Evolutionary conservation across 1,140 invertebrate species (phyloP), one percentile per base, ranked within the genome.

Genomic region (Armadillidium nasatum): DNA sequence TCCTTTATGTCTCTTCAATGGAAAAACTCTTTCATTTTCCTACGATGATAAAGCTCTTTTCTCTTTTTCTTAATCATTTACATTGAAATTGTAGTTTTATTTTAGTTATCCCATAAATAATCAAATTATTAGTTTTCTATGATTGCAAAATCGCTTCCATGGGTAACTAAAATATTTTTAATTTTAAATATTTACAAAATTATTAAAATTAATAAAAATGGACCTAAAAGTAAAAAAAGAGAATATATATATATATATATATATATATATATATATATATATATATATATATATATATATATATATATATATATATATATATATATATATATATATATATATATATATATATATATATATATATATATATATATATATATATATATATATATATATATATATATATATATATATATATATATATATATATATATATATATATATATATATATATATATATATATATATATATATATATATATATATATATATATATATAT

Each of bases 401-500:
- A 60, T 60, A 60, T 60, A 60, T 60, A 60, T 15, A 19, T 60
- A 15, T 60, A 33, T 33, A 33, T 33, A 33, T 33, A 33, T 33
- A 33, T 33, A 33, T 33, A 33, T 33, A 33, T 33, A 33, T 33
- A 33, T 33, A 33, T 33, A 33, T 33, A 33, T 33, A 33, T 60
- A 60, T 60, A 15, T 13, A 60, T 60, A 15, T 60, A 60, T 60
- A 19, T 15, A 60, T 60, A 19, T 19, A 60, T 15, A 13, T 15
- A 60, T 15, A 60, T 60, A 60, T 19, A 60, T 19, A 60, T 19
- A 60, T 19, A 60, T 19, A 60, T 19, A 60, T 19, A 60, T 19
- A 60, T 19, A 60, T 19, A 60, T 60, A 60, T 60, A 60, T 60
- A 60, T 60, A 60, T 60, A 60, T 60, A 60, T 60, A 60, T 60